phyloP scores from a whole-genome alignment of 1,140 invertebrate genomes.

The Brachystomella parvula region DNA sequence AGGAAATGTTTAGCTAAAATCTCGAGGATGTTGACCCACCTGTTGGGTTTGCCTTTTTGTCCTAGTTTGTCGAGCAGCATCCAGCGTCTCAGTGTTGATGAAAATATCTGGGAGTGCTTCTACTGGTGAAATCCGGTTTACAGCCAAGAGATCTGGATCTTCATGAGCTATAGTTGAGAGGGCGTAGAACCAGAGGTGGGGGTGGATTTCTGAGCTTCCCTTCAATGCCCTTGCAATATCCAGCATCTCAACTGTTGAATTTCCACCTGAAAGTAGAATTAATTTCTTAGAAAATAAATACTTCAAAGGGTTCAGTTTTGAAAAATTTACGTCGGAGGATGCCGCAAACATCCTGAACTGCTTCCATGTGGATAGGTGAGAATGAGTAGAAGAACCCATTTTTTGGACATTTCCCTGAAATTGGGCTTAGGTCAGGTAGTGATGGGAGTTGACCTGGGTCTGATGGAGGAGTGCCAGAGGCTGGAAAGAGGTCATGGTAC shows the following conservation, averaged over 20 bases:
- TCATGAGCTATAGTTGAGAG: neutral
- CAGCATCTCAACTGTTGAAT: neutral
- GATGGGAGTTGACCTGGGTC: slow-evolving; percentile 8
- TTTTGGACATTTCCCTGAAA: neutral
- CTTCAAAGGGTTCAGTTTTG: neutral
- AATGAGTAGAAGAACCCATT: neutral
- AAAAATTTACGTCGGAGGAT: neutral
- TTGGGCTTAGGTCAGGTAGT: neutral
- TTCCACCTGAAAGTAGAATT: neutral
- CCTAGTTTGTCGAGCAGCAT: neutral
- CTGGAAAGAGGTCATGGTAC: neutral
- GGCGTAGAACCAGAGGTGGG: neutral
- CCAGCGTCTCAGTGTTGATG: neutral
- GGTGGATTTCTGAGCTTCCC: neutral
- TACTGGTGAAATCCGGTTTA: neutral
- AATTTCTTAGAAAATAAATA: neutral
- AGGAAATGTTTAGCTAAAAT: neutral
- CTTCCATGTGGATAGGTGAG: neutral
- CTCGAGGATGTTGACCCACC: too few relatives aligned
- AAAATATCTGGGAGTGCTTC: neutral
- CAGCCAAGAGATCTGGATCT: neutral
- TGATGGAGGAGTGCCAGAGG: neutral
- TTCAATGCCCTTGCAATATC: neutral
- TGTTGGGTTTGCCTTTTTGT: neutral
- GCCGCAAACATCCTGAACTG: neutral